phyloP scores from a whole-genome alignment of 2,797 vertebrate genomes.

The Chaenodraco wilsoni region DNA sequence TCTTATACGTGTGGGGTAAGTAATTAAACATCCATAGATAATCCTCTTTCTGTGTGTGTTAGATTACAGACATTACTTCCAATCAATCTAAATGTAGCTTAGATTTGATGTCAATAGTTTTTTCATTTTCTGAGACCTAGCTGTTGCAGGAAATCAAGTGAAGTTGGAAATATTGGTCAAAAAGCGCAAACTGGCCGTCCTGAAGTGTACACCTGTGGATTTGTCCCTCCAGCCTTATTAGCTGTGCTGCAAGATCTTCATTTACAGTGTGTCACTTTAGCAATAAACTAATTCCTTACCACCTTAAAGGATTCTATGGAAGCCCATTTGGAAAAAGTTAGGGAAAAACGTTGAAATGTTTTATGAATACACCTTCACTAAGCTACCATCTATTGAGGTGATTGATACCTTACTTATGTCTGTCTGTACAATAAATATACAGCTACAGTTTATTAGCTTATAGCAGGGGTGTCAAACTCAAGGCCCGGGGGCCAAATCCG shows the following conservation, averaged over 20 bases:
- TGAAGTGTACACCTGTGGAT: background rate
- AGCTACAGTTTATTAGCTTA: background rate
- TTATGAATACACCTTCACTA: background rate
- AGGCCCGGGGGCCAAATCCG: too few relatives aligned
- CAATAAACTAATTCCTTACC: background rate
- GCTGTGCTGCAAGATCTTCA: constrained; percentile 7
- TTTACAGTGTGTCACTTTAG: background rate
- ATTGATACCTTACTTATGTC: background rate
- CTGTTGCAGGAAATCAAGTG: background rate
- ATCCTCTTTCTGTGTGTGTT: background rate
- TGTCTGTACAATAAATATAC: background rate
- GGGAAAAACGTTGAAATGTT: background rate
- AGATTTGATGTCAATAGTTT: background rate
- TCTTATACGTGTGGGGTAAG: constrained; percentile 46
- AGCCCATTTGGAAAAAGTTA: background rate
- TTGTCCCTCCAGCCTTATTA: background rate
- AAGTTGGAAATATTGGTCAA: background rate
- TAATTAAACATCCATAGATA: constrained; percentile 6
- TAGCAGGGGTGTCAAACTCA: background rate
- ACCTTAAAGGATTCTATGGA: background rate
- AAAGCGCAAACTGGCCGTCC: background rate
- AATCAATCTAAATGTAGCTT: background rate
- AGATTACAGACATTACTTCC: background rate
- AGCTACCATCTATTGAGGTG: background rate
- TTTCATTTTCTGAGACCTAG: background rate